Evolutionary conservation across 1,140 invertebrate species (phyloP).

Genomic region (Cataglyphis hispanica): DNA sequence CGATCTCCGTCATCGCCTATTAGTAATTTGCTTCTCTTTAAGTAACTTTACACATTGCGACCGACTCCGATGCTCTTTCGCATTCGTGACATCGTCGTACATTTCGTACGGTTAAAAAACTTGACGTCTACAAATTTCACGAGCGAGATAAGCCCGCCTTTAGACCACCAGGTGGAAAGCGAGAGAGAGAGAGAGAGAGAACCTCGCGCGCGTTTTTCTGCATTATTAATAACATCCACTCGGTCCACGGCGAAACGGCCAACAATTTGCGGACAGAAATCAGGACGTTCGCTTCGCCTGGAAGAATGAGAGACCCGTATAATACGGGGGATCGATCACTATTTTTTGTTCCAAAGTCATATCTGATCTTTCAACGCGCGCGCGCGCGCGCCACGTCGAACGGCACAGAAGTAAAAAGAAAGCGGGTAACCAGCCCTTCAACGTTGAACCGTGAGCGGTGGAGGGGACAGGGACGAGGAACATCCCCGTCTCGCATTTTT

Average conservation of each 20-base stretch:
- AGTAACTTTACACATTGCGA: slow-evolving; percentile 44
- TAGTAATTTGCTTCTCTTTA: slow-evolving; percentile 44
- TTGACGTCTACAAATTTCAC: slow-evolving; percentile 45
- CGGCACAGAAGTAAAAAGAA: slow-evolving; percentile 17
- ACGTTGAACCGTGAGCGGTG: not conserved
- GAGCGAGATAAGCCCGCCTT: slow-evolving; percentile 32
- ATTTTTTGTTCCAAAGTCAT: not conserved
- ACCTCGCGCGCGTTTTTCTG: slow-evolving; percentile 31
- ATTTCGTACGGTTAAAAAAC: slow-evolving; percentile 28
- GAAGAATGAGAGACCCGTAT: slow-evolving; percentile 3
- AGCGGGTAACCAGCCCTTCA: slow-evolving; percentile 42
- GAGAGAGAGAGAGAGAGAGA: not conserved
- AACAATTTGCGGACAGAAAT: slow-evolving; percentile 42
- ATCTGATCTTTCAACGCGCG: slow-evolving; percentile 34
- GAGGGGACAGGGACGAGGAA: slow-evolving; percentile 2
- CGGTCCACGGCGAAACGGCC: not conserved
- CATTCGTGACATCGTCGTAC: slow-evolving; percentile 12
- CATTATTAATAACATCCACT: slow-evolving; percentile 45
- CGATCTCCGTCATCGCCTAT: not conserved
- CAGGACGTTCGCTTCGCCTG: not conserved
- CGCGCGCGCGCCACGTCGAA: slow-evolving; percentile 28
- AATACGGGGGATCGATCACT: slow-evolving; percentile 60
- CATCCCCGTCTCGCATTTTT: slow-evolving; percentile 37
- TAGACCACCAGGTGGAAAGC: not conserved
- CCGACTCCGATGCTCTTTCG: not conserved